These are phyloP conservation scores for Phymorhynchus buccinoides DNA, from an alignment of 1,140 invertebrate genomes.

Conservation along the genomic window DNA sequence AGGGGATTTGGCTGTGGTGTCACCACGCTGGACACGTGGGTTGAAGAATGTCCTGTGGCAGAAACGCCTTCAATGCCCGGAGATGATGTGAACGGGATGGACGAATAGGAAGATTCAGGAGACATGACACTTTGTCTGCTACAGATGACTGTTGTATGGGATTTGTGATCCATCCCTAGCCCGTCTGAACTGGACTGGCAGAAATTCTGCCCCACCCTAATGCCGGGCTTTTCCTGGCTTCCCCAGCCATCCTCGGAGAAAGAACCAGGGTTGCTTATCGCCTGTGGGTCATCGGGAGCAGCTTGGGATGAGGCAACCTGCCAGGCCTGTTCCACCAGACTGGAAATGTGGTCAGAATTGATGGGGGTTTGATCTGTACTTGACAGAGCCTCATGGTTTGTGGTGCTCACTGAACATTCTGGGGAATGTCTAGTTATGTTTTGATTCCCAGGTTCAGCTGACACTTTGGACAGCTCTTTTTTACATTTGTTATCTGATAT, in stretches of 20 bases:
- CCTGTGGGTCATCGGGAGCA: neutral
- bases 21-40: neutral
- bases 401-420: neutral
- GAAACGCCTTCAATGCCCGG: neutral
- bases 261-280: neutral
- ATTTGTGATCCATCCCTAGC: neutral
- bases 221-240: neutral
- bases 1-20: neutral
- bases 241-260: neutral
- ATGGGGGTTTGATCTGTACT: neutral
- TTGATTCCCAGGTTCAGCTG: neutral
- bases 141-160: no score
- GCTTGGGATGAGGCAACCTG: neutral
- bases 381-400: neutral
- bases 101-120: neutral
- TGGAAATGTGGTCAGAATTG: neutral
- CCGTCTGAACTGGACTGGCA: neutral
- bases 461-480: neutral
- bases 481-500: neutral
- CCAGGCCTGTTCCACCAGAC: constrained; percentile 8
- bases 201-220: neutral
- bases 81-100: neutral
- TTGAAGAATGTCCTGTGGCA: neutral
- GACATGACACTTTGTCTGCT: no score
- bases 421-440: neutral